Percentiles rank a stretch among this genome's conserved stretches.
phyloP scores from a whole-genome alignment of 1,140 invertebrate species.

The Conus ventricosus region DNA sequence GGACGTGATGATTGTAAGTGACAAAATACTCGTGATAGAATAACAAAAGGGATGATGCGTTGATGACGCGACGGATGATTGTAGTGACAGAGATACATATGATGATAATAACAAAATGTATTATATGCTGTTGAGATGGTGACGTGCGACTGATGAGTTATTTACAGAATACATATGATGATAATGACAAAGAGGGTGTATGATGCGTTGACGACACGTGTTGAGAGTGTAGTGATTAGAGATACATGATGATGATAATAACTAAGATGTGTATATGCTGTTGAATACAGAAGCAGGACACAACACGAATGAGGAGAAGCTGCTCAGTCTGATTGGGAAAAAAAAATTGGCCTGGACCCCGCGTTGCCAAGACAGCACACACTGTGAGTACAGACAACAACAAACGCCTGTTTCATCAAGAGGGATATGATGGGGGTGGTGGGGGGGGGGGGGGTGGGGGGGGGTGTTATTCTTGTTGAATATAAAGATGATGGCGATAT shows the following conservation, averaged over 20 bases:
- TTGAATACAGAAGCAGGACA: slow-evolving; percentile 73
- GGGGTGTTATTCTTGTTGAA: too few relatives aligned
- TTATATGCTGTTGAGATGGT: too few relatives aligned
- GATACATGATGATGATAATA: not conserved
- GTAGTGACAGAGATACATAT: too few relatives aligned
- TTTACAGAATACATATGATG: too few relatives aligned
- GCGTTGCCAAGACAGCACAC: slow-evolving; percentile 68
- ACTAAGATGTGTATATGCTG: not conserved
- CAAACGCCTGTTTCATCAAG: not conserved
- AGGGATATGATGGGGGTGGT: not conserved
- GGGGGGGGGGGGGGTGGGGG: not conserved
- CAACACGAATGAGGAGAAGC: slow-evolving; percentile 75
- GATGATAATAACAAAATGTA: too few relatives aligned
- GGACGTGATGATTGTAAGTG: too few relatives aligned
- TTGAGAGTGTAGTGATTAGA: not conserved
- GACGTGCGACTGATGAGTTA: too few relatives aligned
- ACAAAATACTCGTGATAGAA: too few relatives aligned
- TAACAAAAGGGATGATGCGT: too few relatives aligned
- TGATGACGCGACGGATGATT: too few relatives aligned
- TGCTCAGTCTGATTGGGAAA: slow-evolving; percentile 76
- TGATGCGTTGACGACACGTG: not conserved
- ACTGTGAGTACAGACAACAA: slow-evolving; percentile 52
- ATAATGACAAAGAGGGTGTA: too few relatives aligned
- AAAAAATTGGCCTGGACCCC: slow-evolving; percentile 78
- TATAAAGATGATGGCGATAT: too few relatives aligned